Evolutionary conservation across 1,140 invertebrate species (phyloP).

Genomic region (Bombus picipes): DNA sequence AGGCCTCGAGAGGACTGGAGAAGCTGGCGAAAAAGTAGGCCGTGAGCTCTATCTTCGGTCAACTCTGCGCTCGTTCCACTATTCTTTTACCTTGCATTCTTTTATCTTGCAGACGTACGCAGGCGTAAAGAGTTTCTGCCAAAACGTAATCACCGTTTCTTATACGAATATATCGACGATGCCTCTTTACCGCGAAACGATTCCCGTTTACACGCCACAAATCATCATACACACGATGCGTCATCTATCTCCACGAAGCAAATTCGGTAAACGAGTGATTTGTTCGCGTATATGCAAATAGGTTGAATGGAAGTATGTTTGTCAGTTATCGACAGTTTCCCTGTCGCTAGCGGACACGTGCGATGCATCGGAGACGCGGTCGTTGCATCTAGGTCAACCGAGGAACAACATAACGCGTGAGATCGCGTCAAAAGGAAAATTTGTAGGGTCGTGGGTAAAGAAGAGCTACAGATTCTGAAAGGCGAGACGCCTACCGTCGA

Average conservation of each 20-base stretch:
- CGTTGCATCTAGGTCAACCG: background rate
- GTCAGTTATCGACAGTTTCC: background rate
- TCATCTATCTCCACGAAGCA: background rate
- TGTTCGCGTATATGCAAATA: background rate
- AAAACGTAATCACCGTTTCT: background rate
- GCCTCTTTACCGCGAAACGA: background rate
- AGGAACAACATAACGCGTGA: background rate
- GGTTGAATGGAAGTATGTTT: background rate
- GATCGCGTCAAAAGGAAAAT: slow-evolving; percentile 11
- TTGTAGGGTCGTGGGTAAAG: background rate
- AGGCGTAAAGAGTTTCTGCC: background rate
- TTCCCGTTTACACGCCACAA: background rate
- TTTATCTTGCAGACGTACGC: background rate
- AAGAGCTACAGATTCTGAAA: background rate
- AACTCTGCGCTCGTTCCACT: background rate
- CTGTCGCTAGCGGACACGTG: background rate
- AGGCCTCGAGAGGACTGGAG: background rate
- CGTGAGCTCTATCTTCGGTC: background rate
- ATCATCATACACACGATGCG: background rate
- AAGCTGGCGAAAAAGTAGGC: slow-evolving; percentile 15
- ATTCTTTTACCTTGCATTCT: background rate
- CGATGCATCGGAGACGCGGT: background rate
- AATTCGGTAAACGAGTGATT: background rate
- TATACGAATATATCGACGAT: no score
- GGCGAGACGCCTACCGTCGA: background rate